Percentiles rank a stretch among this genome's conserved stretches.
These are phyloP conservation scores for Phenganax marumi DNA, from an alignment of 92 coral and sea anemone species.

Conservation along the genomic window DNA sequence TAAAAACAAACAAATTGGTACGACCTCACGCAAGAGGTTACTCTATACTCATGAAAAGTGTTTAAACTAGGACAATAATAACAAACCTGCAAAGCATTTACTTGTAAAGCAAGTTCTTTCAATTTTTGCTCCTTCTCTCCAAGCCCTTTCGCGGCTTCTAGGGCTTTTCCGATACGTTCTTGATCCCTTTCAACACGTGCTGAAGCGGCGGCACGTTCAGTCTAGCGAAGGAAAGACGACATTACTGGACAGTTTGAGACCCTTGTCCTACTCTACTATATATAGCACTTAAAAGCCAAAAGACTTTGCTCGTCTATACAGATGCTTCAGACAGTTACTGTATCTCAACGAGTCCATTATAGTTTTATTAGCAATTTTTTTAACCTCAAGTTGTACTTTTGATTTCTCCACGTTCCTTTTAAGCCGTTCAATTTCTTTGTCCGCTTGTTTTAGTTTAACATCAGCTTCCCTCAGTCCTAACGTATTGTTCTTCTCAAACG, in stretches of 20 bases:
- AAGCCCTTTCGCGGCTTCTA: constrained; percentile 79
- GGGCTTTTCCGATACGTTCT: constrained; percentile 75
- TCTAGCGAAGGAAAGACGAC: constrained; percentile 43
- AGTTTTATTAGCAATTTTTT: not conserved
- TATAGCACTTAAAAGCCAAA: too few species aligned
- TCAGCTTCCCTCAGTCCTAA: constrained; percentile 71
- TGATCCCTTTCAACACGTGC: constrained; percentile 78
- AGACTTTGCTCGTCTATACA: too few species aligned
- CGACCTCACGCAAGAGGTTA: not conserved
- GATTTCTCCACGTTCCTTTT: constrained; percentile 70
- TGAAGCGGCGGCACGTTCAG: constrained; percentile 81
- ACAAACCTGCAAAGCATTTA: constrained; percentile 71
- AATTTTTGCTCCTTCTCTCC: constrained; percentile 71
- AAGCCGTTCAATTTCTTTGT: constrained; percentile 71
- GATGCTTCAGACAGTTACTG: too few species aligned
- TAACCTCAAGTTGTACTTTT: constrained; percentile 84
- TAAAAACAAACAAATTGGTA: not conserved
- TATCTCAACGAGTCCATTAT: too few species aligned
- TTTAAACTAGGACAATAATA: not conserved
- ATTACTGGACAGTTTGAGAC: not conserved
- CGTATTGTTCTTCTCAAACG: constrained; percentile 64
- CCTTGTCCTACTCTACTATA: too few species aligned
- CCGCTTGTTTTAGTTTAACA: constrained; percentile 69
- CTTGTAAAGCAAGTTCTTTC: constrained; percentile 72
- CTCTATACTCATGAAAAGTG: not conserved